A percentile compares a stretch with the other conserved stretches of the same genome.
Evolutionary conservation across 2,888 invertebrate genomes (phyloP).

Genomic region (Cremastinae sp.): DNA sequence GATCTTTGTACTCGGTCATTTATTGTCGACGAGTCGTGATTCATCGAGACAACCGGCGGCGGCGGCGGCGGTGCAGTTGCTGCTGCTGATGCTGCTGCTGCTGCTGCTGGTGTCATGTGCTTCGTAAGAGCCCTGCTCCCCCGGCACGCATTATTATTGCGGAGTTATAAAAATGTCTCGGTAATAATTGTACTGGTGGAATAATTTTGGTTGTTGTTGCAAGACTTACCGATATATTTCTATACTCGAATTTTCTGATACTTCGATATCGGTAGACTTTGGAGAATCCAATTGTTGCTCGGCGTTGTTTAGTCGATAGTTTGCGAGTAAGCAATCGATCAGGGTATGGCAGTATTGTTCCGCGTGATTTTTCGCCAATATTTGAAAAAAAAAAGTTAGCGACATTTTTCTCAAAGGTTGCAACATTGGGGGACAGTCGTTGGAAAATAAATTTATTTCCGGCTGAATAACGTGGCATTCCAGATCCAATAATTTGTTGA

Average conservation of each 20-base stretch:
- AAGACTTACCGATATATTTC: slow-evolving; percentile 86
- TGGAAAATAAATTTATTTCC: slow-evolving; percentile 86
- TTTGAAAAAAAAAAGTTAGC: slow-evolving; percentile 86
- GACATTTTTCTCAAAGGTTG: slow-evolving; percentile 88
- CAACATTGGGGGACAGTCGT: slow-evolving; percentile 88
- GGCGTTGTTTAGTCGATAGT: slow-evolving; percentile 84
- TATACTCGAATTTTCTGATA: slow-evolving; percentile 85
- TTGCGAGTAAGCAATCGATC: slow-evolving; percentile 86
- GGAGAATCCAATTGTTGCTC: slow-evolving; percentile 79
- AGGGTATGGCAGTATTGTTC: slow-evolving; percentile 87
- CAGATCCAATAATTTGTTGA: slow-evolving; percentile 84
- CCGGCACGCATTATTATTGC: not conserved
- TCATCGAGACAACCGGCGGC: too few species aligned
- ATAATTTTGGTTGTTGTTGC: not conserved
- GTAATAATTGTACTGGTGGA: too few species aligned
- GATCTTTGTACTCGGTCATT: slow-evolving; percentile 80
- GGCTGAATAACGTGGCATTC: slow-evolving; percentile 83
- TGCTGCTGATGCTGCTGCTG: too few species aligned
- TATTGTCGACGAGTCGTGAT: slow-evolving; percentile 80
- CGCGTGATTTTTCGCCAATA: slow-evolving; percentile 85
- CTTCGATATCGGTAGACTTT: slow-evolving; percentile 79
- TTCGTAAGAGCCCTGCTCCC: slow-evolving; percentile 84
- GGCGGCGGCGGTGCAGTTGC: too few species aligned
- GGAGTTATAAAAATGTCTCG: not conserved
- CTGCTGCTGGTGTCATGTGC: slow-evolving; percentile 86